Percentiles rank a stretch among this genome's conserved stretches.
These are phyloP conservation scores for Gerris lacustris DNA, from an alignment of 2,888 invertebrate species.

Conservation along the genomic window DNA sequence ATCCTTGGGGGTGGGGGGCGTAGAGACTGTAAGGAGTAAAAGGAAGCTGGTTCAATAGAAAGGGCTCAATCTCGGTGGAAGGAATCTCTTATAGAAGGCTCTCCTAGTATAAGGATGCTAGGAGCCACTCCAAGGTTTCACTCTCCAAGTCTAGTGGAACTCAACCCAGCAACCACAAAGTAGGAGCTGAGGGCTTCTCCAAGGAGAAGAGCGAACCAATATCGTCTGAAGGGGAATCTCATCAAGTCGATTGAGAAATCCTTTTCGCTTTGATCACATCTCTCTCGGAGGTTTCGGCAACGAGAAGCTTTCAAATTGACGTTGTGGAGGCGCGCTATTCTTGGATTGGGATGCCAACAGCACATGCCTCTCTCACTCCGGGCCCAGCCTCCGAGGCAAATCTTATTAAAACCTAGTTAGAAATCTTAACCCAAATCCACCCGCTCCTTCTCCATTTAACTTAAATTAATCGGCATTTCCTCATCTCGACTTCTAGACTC, in stretches of 20 bases:
- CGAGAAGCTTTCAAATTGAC: not conserved
- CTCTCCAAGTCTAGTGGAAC: not conserved
- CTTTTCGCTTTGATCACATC: conserved; percentile 2
- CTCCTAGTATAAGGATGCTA: too few relatives aligned
- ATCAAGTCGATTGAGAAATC: conserved; percentile 5
- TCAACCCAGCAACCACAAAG: not conserved
- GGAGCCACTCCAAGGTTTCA: too few relatives aligned
- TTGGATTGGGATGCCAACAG: not conserved
- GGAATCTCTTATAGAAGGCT: too few relatives aligned
- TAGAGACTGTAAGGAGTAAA: too few relatives aligned
- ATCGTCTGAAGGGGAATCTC: not conserved
- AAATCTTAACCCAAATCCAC: not conserved
- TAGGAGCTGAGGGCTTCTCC: not conserved
- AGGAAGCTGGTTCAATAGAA: too few relatives aligned
- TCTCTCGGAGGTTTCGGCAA: not conserved
- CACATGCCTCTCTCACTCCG: not conserved
- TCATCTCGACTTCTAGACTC: not conserved
- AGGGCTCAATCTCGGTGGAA: too few relatives aligned
- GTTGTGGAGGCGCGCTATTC: not conserved
- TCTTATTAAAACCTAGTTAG: conserved; percentile 1
- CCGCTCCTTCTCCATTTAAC: not conserved
- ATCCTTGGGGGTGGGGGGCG: too few relatives aligned
- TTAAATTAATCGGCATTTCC: not conserved
- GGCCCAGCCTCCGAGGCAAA: not conserved
- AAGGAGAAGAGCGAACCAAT: not conserved